These are phyloP conservation scores for Catharus minimus DNA, from an alignment of 2,113 vertebrate genomes.

Conservation along the genomic window DNA sequence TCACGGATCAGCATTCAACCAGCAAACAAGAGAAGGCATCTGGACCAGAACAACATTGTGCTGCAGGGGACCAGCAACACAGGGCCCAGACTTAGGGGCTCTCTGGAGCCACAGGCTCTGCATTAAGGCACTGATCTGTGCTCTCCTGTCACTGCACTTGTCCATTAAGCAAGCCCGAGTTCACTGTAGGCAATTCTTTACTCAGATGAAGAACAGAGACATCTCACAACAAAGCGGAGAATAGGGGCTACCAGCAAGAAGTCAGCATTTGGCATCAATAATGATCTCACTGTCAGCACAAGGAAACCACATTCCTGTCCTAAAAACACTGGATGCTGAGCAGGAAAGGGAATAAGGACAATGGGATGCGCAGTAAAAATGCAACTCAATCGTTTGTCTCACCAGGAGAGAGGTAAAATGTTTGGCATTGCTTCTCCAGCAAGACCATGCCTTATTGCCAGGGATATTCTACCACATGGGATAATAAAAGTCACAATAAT, in stretches of 20 bases:
- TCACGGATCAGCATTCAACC: rapidly evolving
- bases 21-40: not conserved
- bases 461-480: not conserved
- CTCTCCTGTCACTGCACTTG: not conserved
- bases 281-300: not conserved
- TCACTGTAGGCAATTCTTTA: not conserved
- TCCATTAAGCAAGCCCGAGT: not conserved
- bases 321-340: not conserved
- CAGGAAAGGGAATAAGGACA: not conserved
- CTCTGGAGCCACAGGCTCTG: not conserved
- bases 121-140: slow-evolving; percentile 45
- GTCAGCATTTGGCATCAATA: not conserved
- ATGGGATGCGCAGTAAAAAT: not conserved
- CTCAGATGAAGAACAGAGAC: not conserved
- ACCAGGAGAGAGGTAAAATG: not conserved
- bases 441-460: not conserved
- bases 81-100: not conserved
- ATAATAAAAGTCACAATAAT: not conserved
- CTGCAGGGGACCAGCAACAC: slow-evolving; percentile 16
- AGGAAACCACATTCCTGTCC: not conserved
- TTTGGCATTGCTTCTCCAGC: not conserved
- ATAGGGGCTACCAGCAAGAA: not conserved
- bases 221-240: not conserved
- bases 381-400: not conserved
- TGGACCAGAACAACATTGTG: not conserved